Base-by-base conservation (phyloP, 1,140 invertebrate genomes). In the Chironomus striatipennis region DNA sequence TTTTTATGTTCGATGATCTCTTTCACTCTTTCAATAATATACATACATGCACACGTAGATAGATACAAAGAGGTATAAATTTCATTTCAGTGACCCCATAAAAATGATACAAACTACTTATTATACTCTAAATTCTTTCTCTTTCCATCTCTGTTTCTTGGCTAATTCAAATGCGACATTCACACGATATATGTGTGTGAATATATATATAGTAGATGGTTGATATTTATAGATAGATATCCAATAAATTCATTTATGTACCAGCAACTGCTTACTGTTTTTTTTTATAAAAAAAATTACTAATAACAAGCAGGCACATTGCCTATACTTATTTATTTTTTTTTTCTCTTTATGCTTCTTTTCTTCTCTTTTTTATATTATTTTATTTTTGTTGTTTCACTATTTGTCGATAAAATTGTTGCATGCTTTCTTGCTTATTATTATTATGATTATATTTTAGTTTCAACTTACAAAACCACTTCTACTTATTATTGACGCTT, bases 41-140 rank as follows among this genome's bases (percentile, higher is more conserved):
- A 34, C 5, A 34, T 34, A 34, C 5, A 5, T 34, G 5, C 5
- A 34, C 5, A 34, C 5, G 24, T 34, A 34, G 24, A 34, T 34
- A 34, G 24, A 34, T 34, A 34, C 24, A 34, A 34, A 34, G 24
- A 34, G 24, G 24, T 34, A 34, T 34, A 34, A 34, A 34, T 34
- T 34, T 34, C 24, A 34, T 34, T 34, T 34, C 24, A 34, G 24
- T 34, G 24, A 34, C 24, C 24, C 24, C 24, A 34, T 34, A 34
- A 34, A 34, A 34, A 34, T 34, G 24, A 34, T 34, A 34, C 24
- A 34, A 34, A 34, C 24, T 34, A 34, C 24, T 34, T 34, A 57
- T 57, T n/a, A n/a, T 67, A 67, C 17, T 20, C 65, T 67, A n/a
- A 57, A 12, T 12, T 57, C 47, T 67, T 18, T 67, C 64, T 67